A percentile compares a stretch with the other conserved stretches of the same genome.
These are phyloP conservation scores for Anarrhichthys ocellatus DNA, from an alignment of 2,113 vertebrate genomes.

Conservation along the genomic window DNA sequence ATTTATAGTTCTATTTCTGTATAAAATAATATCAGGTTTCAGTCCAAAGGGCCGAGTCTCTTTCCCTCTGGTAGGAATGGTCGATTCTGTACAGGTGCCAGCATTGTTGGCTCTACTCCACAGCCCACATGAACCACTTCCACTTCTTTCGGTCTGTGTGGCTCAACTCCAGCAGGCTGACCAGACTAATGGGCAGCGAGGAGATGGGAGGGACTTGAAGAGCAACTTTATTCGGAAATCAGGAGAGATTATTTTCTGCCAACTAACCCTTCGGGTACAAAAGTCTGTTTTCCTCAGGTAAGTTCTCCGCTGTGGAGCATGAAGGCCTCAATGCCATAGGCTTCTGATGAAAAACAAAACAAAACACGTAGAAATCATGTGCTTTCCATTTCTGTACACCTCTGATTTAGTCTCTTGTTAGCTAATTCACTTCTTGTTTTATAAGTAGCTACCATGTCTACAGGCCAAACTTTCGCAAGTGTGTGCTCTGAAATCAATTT, in stretches of 20 bases:
- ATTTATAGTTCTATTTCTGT: constrained; percentile 84
- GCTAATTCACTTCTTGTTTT: constrained; percentile 55
- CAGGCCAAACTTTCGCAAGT: constrained; percentile 63
- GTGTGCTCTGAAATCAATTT: constrained; percentile 68
- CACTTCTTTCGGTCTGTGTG: constrained; percentile 26
- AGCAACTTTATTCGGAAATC: constrained; percentile 70
- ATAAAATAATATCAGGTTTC: constrained; percentile 84
- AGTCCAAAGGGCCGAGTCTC: constrained; percentile 78
- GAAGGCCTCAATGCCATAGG: constrained; percentile 82
- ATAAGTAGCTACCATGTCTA: constrained; percentile 68
- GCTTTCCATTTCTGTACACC: constrained; percentile 80
- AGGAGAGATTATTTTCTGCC: constrained; percentile 56
- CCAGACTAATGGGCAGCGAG: constrained; percentile 51
- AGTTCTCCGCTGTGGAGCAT: constrained; percentile 72
- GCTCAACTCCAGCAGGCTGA: constrained; percentile 47
- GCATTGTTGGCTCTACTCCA: constrained; percentile 71
- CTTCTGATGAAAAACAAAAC: constrained; percentile 66
- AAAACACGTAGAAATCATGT: constrained; percentile 71
- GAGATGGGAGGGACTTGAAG: constrained; percentile 72
- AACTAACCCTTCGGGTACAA: constrained; percentile 70
- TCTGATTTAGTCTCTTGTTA: constrained; percentile 69
- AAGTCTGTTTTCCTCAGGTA: constrained; percentile 75
- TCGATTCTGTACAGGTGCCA: constrained; percentile 84
- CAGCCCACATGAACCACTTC: constrained; percentile 48
- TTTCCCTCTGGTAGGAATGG: constrained; percentile 80